A percentile compares a stretch with the other conserved stretches of the same genome.
Evolutionary conservation across 2,888 invertebrate genomes (phyloP).

Genomic region (Platycheirus rosarum): DNA sequence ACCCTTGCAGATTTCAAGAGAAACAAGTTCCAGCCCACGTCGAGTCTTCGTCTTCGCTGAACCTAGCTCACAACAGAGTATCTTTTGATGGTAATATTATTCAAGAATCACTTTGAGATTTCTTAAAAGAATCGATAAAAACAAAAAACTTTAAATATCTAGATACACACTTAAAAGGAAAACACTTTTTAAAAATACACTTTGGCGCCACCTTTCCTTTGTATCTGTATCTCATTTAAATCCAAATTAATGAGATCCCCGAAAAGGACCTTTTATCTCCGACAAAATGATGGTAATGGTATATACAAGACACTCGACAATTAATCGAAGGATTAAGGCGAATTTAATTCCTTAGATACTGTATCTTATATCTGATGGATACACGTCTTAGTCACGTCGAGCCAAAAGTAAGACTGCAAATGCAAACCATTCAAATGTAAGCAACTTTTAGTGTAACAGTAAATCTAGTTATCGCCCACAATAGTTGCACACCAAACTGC

Average conservation of each 20-base stretch:
- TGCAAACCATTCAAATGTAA: constrained; percentile 11
- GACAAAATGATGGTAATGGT: neutral
- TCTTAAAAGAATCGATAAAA: constrained; percentile 11
- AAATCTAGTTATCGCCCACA: constrained; percentile 25
- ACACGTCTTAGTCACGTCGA: constrained; percentile 54
- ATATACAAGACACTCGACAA: constrained; percentile 15
- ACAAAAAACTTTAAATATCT: constrained; percentile 13
- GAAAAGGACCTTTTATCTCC: constrained; percentile 29
- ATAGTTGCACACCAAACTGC: neutral
- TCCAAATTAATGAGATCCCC: constrained; percentile 42
- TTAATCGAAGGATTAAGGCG: constrained; percentile 1
- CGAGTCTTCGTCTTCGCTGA: neutral
- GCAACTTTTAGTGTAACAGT: constrained; percentile 8
- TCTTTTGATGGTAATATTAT: constrained; percentile 49
- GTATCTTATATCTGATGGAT: constrained; percentile 8
- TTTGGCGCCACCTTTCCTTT: constrained; percentile 55
- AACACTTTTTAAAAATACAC: constrained; percentile 11
- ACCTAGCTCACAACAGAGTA: constrained; percentile 21
- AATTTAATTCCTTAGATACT: constrained; percentile 3
- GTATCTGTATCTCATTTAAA: constrained; percentile 41
- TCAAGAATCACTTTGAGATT: constrained; percentile 27
- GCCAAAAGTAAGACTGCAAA: constrained; percentile 42
- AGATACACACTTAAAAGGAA: constrained; percentile 20
- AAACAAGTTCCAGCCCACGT: constrained; percentile 63
- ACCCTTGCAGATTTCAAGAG: constrained; percentile 46